Conservation (phyloP, 2,888 invertebrate species). For the Lithophane socia region DNA sequence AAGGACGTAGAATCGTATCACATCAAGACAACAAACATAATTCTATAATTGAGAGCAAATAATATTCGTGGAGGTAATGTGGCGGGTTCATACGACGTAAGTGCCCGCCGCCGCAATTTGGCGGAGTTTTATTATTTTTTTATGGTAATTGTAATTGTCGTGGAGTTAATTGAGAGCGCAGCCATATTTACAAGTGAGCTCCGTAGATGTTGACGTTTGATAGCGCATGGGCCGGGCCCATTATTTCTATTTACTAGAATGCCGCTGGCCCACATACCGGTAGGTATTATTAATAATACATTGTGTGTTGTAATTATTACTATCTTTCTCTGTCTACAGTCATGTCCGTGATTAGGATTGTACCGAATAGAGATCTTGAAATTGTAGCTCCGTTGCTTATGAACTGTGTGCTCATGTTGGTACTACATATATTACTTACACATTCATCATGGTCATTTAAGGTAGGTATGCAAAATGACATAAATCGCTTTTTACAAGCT, state of each 20-base stretch:
- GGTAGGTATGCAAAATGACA: neutral
- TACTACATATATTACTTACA: neutral
- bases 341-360: conserved; percentile 35
- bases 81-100: conserved; percentile 70
- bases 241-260: conserved; percentile 83
- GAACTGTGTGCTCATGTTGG: neutral
- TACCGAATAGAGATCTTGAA: conserved; percentile 21
- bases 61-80: conserved; percentile 73
- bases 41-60: conserved; percentile 74
- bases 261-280: conserved; percentile 68
- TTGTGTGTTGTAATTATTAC: conserved; percentile 63
- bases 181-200: conserved; percentile 81
- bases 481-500: neutral
- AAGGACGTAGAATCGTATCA: conserved; percentile 47
- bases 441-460: neutral
- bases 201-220: conserved; percentile 78
- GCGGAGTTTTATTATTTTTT: conserved; percentile 85
- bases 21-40: conserved; percentile 67
- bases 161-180: conserved; percentile 84
- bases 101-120: conserved; percentile 80
- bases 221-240: conserved; percentile 76
- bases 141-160: conserved; percentile 87
- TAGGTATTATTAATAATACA: conserved; percentile 69
- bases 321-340: conserved; percentile 58
- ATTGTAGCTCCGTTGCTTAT: conserved; percentile 3